A percentile compares a stretch with the other conserved stretches of the same genome.
Conservation (phyloP, 2,797 vertebrate species). For the Arrhamphus sclerolepis region DNA sequence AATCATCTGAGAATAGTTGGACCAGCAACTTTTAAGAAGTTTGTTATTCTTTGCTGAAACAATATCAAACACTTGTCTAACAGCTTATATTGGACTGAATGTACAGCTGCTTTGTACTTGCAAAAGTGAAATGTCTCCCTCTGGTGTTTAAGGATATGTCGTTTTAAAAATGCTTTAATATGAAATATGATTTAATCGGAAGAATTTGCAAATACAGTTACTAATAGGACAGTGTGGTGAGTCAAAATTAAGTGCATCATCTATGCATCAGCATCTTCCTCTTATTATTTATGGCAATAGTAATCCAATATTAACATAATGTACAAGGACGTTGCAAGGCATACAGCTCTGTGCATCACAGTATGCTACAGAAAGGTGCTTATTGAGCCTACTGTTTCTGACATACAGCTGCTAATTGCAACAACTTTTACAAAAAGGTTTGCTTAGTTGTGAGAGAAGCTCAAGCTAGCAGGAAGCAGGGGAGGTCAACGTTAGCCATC, state of each 20-base stretch:
- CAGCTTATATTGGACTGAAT: slow-evolving; percentile 25
- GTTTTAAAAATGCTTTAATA: slow-evolving; percentile 20
- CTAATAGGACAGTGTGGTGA: slow-evolving; percentile 4
- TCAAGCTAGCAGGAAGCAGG: no score
- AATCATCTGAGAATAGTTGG: slow-evolving; percentile 61
- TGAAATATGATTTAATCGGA: slow-evolving; percentile 1
- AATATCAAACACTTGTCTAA: slow-evolving; percentile 34
- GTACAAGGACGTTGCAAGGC: no score
- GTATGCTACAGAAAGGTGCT: no score
- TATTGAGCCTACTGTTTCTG: no score
- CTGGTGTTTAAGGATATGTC: slow-evolving; percentile 57
- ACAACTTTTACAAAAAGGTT: no score
- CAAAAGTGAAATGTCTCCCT: slow-evolving; percentile 68
- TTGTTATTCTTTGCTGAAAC: slow-evolving; percentile 36
- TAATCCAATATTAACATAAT: no score
- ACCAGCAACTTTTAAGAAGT: slow-evolving; percentile 49
- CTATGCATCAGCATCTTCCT: slow-evolving; percentile 5
- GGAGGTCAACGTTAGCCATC: no score
- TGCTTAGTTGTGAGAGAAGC: no score
- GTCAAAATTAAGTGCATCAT: slow-evolving; percentile 7
- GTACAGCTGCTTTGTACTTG: slow-evolving; percentile 37
- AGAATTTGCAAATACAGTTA: slow-evolving; percentile 1
- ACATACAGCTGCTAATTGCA: no score
- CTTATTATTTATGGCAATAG: neutral
- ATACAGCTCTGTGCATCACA: no score